Conservation (phyloP, 1,140 invertebrate species). For the Solen grandis region DNA sequence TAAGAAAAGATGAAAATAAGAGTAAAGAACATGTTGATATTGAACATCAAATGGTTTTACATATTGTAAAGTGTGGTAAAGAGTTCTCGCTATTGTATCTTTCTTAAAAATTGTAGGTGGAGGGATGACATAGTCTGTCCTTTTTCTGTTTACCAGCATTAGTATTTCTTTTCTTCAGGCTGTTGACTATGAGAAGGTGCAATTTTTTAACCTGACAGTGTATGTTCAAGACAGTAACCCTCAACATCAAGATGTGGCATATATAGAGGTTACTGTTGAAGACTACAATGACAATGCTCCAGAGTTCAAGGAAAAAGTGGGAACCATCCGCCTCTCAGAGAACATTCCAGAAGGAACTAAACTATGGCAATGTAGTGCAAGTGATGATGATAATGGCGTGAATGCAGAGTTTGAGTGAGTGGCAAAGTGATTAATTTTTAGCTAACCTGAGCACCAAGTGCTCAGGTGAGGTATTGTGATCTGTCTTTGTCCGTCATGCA, state of each 20-base stretch:
- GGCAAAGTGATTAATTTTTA: no score
- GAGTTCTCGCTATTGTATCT: no score
- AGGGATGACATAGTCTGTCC: no score
- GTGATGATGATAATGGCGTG: slow-evolving; percentile 67
- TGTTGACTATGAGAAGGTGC: slow-evolving; percentile 71
- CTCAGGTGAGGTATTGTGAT: no score
- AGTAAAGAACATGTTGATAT: no score
- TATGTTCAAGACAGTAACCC: slow-evolving; percentile 68
- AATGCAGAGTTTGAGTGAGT: slow-evolving; percentile 72
- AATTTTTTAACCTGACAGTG: slow-evolving; percentile 71
- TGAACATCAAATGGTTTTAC: no score
- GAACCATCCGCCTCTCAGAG: slow-evolving; percentile 58
- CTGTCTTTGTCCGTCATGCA: no score
- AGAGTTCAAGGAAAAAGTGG: slow-evolving; percentile 62
- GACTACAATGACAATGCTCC: slow-evolving; percentile 75
- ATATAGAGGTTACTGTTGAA: slow-evolving; percentile 69
- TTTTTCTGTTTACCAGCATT: no score
- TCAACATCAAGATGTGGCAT: slow-evolving; percentile 63
- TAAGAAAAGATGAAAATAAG: no score
- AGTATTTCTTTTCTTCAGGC: slow-evolving; percentile 47
- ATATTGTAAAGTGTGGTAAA: no score
- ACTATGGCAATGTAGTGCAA: slow-evolving; percentile 64
- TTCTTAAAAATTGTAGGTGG: no score
- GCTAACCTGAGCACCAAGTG: no score
- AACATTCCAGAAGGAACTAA: slow-evolving; percentile 61